Percentiles rank a stretch among this genome's conserved stretches.
Conservation (phyloP, 2,797 vertebrate species). For the Uromys caudimaculatus region DNA sequence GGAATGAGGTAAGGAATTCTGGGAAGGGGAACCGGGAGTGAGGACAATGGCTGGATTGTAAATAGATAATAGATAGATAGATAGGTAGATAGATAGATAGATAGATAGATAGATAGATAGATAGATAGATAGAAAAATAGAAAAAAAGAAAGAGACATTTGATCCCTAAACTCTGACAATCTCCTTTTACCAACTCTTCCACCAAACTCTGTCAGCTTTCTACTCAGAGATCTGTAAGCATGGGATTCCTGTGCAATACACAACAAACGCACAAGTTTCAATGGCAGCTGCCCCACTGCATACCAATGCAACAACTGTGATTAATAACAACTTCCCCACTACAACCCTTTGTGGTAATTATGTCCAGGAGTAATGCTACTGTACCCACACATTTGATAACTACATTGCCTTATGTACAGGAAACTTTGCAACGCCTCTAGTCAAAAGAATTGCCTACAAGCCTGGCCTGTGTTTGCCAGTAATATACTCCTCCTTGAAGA, state of each 20-base stretch:
- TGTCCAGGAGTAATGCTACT: background rate
- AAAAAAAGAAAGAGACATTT: slow-evolving; percentile 23
- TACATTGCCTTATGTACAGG: background rate
- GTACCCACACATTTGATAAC: background rate
- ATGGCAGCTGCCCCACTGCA: background rate
- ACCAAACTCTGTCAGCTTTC: background rate
- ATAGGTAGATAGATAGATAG: background rate
- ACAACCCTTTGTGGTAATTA: background rate
- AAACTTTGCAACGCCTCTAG: slow-evolving; percentile 10
- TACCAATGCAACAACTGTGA: background rate
- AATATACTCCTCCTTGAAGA: background rate
- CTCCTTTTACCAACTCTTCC: background rate
- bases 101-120: background rate
- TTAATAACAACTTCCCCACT: background rate
- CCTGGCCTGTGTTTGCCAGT: background rate
- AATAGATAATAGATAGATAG: background rate
- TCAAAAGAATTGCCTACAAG: background rate
- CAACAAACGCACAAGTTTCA: background rate
- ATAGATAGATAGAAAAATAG: background rate
- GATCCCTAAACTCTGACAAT: background rate
- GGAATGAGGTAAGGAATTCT: background rate
- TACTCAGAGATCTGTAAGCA: background rate
- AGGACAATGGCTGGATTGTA: background rate
- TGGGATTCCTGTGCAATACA: background rate
- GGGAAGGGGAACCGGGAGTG: background rate